Percentiles rank a stretch among this genome's conserved stretches.
These are phyloP conservation scores for Sebastes matsubarae DNA, from an alignment of 2,797 vertebrate genomes.

Conservation along the genomic window DNA sequence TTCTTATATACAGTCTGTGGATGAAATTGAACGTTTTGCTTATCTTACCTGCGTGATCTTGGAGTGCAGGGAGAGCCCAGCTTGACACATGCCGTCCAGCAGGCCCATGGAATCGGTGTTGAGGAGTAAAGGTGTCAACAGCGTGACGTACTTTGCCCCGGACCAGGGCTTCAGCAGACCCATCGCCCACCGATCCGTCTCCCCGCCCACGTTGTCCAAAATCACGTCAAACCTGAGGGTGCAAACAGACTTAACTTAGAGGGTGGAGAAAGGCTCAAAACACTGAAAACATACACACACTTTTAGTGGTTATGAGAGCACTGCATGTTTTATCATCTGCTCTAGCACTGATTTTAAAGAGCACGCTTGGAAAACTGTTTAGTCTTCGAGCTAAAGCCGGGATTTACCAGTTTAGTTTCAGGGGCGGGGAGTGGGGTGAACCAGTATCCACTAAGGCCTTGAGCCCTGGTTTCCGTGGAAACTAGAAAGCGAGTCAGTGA, in stretches of 20 bases:
- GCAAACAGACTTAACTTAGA: background rate
- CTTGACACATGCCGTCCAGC: conserved; percentile 85
- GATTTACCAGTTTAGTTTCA: background rate
- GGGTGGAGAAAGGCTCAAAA: background rate
- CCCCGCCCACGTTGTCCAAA: conserved; percentile 90
- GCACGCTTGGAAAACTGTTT: background rate
- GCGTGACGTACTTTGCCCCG: conserved; percentile 90
- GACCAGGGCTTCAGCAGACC: conserved; percentile 90
- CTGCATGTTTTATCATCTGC: background rate
- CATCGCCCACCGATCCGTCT: conserved; percentile 88
- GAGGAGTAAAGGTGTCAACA: conserved; percentile 91
- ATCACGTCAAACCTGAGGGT: conserved; percentile 90
- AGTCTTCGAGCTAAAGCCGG: conserved; percentile 1
- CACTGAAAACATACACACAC: background rate
- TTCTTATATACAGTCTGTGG: too few species aligned
- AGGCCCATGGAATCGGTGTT: conserved; percentile 88
- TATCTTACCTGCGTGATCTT: conserved; percentile 87
- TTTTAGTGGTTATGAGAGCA: background rate
- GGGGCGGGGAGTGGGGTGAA: background rate
- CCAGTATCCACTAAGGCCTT: conserved; percentile 25
- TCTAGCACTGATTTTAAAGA: background rate
- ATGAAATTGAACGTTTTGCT: background rate
- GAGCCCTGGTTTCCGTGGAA: conserved; percentile 66
- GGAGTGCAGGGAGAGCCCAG: conserved; percentile 84
- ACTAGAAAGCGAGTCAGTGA: conserved; percentile 48